Evolutionary conservation across 2,113 vertebrate genomes (phyloP).

Genomic region (Oncorhynchus clarkii): DNA sequence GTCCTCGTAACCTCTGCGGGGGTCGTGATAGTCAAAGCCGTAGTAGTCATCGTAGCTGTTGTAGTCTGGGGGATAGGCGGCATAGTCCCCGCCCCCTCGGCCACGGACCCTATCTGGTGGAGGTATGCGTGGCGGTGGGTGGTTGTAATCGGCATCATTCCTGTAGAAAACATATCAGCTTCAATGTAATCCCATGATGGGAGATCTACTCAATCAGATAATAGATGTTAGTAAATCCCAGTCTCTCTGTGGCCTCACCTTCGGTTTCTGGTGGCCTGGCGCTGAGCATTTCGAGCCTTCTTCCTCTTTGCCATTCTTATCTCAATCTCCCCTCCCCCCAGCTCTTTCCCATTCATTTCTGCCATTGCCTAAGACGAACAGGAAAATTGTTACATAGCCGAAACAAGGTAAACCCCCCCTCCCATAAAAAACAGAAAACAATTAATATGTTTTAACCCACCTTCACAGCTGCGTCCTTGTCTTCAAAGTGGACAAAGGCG

Average conservation of each 20-base stretch:
- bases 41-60: conserved; percentile 98
- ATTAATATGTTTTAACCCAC: conserved; percentile 54
- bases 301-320: conserved; percentile 99
- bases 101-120: conserved; percentile 90
- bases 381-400: not conserved
- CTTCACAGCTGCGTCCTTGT: conserved; percentile 94
- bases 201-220: not conserved
- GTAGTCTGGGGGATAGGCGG: conserved; percentile 93
- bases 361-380: conserved; percentile 87
- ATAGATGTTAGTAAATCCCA: not conserved
- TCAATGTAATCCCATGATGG: not conserved
- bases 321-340: conserved; percentile 97
- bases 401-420: no score
- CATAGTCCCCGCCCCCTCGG: conserved; percentile 82
- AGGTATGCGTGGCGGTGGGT: conserved; percentile 95
- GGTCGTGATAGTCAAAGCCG: conserved; percentile 96
- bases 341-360: conserved; percentile 97
- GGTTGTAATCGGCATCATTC: conserved; percentile 98
- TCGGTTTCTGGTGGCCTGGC: conserved; percentile 89
- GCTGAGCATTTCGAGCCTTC: conserved; percentile 95
- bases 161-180: conserved; percentile 62
- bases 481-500: conserved; percentile 98
- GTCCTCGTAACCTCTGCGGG: conserved; percentile 96
- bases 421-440: not conserved
- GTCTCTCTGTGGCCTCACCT: conserved; percentile 77